Conservation (phyloP, 2,888 invertebrate genomes). For the Catocala sponsa region DNA sequence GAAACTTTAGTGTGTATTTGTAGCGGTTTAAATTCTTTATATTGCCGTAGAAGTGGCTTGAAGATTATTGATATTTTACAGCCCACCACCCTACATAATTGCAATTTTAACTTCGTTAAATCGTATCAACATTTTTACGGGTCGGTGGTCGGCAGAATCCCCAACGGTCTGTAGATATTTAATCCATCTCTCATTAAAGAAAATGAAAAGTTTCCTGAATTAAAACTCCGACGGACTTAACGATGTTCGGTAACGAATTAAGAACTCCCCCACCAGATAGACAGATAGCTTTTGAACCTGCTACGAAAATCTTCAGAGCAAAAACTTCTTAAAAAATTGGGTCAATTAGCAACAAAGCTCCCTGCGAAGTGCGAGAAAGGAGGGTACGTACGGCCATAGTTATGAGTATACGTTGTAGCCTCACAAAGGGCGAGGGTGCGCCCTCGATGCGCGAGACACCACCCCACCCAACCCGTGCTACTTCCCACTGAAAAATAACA, state of each 20-base stretch:
- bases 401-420: slow-evolving; percentile 66
- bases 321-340: slow-evolving; percentile 72
- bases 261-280: slow-evolving; percentile 49
- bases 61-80: too few relatives aligned
- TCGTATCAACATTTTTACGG: neutral
- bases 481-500: slow-evolving; percentile 52
- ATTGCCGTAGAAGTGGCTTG: too few relatives aligned
- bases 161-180: slow-evolving; percentile 17
- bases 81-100: too few relatives aligned
- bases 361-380: slow-evolving; percentile 63
- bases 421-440: slow-evolving; percentile 73
- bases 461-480: slow-evolving; percentile 50
- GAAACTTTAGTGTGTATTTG: too few relatives aligned
- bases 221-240: slow-evolving; percentile 41
- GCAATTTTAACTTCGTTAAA: too few relatives aligned
- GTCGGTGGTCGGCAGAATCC: slow-evolving; percentile 6
- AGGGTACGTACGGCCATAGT: slow-evolving; percentile 66
- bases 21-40: too few relatives aligned
- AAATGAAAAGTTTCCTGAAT: slow-evolving; percentile 39
- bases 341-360: slow-evolving; percentile 79
- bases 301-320: slow-evolving; percentile 55
- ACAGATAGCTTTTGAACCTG: slow-evolving; percentile 46
- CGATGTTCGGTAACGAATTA: slow-evolving; percentile 62
- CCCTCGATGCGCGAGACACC: slow-evolving; percentile 64
- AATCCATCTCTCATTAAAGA: slow-evolving; percentile 42